Percentiles rank a stretch among this genome's conserved stretches.
phyloP scores from a whole-genome alignment of 2,113 vertebrate species.

The Myotis lucifugus region DNA sequence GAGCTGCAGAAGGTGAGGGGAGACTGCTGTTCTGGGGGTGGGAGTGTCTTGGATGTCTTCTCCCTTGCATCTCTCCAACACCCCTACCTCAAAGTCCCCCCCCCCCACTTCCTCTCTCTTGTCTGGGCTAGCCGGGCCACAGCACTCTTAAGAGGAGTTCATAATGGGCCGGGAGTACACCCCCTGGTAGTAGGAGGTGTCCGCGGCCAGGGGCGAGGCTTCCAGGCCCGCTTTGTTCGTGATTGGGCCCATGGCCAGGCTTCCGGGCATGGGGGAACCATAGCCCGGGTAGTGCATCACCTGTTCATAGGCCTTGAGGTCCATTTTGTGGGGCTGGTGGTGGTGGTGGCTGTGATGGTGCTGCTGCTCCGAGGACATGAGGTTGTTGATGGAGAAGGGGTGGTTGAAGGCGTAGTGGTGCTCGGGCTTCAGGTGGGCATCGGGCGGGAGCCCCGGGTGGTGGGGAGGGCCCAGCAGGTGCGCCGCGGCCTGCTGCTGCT shows the following conservation, averaged over 20 bases:
- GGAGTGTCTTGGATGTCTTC: conserved; percentile 29
- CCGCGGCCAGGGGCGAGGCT: conserved; percentile 91
- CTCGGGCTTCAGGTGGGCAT: conserved; percentile 97
- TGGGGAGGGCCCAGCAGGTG: conserved; percentile 93
- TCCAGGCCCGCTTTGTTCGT: conserved; percentile 96
- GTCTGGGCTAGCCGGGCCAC: accelerated
- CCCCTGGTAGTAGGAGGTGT: conserved; percentile 96
- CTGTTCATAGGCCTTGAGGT: conserved; percentile 99
- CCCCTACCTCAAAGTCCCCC: background rate
- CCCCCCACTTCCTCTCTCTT: background rate
- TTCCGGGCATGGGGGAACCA: conserved; percentile 94
- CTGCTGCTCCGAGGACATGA: conserved; percentile 99
- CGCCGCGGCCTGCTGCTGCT: conserved; percentile 76
- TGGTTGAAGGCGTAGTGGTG: conserved; percentile 99
- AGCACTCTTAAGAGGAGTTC: conserved; percentile 93
- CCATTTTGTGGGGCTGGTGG: conserved; percentile 94
- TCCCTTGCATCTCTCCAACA: conserved; percentile 48
- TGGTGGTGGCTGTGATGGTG: conserved; percentile 90
- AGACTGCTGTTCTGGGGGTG: background rate
- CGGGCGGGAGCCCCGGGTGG: conserved; percentile 92
- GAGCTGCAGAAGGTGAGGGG: background rate
- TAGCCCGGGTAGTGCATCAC: conserved; percentile 99
- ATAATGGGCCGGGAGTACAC: conserved; percentile 98
- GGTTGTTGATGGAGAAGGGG: conserved; percentile 99
- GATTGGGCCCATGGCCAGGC: conserved; percentile 95